A percentile compares a stretch with the other conserved stretches of the same genome.
phyloP scores from a whole-genome alignment of 2,888 invertebrate species.

The Bugula neritina region DNA sequence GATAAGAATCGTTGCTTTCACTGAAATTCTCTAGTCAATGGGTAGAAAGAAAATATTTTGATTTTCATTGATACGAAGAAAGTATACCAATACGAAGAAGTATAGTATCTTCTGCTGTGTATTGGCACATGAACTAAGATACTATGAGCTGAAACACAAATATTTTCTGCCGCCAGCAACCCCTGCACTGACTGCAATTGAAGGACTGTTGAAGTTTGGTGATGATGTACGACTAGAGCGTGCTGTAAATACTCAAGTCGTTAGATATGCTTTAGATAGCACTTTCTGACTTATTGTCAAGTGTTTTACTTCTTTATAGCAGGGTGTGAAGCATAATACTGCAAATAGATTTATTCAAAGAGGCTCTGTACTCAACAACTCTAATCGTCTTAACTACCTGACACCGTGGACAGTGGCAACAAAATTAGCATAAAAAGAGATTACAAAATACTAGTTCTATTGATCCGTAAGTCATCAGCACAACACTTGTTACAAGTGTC shows the following conservation, averaged over 20 bases:
- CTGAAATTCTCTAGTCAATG: too few species aligned
- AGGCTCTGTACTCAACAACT: slow-evolving; percentile 20
- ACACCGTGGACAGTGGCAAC: slow-evolving; percentile 26
- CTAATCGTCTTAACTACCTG: slow-evolving; percentile 26
- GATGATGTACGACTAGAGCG: background rate
- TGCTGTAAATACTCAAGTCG: slow-evolving; percentile 1
- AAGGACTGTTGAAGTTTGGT: background rate
- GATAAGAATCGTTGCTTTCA: too few species aligned
- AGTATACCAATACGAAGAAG: too few species aligned
- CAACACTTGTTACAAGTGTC: slow-evolving; percentile 26
- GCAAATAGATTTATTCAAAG: slow-evolving; percentile 6
- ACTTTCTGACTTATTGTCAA: slow-evolving; percentile 25
- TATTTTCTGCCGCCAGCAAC: slow-evolving; percentile 7
- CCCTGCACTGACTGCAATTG: background rate
- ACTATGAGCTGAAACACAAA: slow-evolving; percentile 25
- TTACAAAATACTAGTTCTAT: slow-evolving; percentile 23
- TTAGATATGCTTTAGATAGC: slow-evolving; percentile 19
- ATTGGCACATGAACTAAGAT: background rate
- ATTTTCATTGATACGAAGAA: too few species aligned
- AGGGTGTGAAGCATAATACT: slow-evolving; percentile 25
- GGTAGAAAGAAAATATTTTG: too few species aligned
- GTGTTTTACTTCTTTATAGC: slow-evolving; percentile 26
- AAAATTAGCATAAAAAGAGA: slow-evolving; percentile 27
- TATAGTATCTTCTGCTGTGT: too few species aligned
- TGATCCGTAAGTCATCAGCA: slow-evolving; percentile 13